A percentile compares a stretch with the other conserved stretches of the same genome.
These are phyloP conservation scores for Polypedilum vanderplanki DNA, from an alignment of 1,140 invertebrate species.

Conservation along the genomic window DNA sequence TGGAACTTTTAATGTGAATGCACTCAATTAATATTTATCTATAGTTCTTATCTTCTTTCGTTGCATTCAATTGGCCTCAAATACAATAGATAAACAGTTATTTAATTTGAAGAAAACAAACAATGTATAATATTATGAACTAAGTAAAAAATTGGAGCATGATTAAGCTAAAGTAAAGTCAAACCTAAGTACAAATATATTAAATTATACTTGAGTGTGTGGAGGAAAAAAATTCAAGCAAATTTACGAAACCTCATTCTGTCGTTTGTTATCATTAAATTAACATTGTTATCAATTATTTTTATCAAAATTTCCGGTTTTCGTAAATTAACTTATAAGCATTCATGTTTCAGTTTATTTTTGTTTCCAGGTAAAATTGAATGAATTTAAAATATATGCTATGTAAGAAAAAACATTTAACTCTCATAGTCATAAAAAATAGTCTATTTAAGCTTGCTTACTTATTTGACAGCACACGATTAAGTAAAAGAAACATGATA, in stretches of 20 bases:
- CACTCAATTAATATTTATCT: not conserved
- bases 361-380: no score
- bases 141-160: conserved; percentile 17
- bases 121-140: not conserved
- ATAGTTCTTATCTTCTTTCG: not conserved
- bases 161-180: conserved; percentile 13
- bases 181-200: conserved; percentile 3
- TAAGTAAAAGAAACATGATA: no score
- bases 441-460: no score
- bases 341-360: not conserved
- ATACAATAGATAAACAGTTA: not conserved
- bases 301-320: conserved; percentile 18
- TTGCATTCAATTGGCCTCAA: not conserved
- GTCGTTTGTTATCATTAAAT: conserved; percentile 18
- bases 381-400: no score
- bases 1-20: not conserved
- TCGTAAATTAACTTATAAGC: conserved; percentile 14
- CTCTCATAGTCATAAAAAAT: no score
- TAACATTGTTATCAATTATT: conserved; percentile 20
- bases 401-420: no score
- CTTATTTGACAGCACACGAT: no score
- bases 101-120: conserved; percentile 8
- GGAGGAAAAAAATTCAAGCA: not conserved
- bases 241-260: conserved; percentile 18
- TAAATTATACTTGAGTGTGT: not conserved